Evolutionary conservation across 2,888 invertebrate genomes (phyloP).

Genomic region (Palloptera scutellata): DNA sequence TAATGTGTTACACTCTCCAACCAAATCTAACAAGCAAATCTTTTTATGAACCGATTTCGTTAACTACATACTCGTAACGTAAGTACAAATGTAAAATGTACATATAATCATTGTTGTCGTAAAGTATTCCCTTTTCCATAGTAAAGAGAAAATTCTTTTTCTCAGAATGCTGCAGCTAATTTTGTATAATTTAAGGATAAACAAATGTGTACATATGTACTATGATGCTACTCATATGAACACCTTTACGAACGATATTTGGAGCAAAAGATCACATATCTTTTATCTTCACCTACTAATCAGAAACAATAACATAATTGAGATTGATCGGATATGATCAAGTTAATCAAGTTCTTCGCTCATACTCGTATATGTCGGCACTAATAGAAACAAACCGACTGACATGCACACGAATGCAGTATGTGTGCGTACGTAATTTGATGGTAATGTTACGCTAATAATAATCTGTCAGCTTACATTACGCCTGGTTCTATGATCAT

Average conservation of each 20-base stretch:
- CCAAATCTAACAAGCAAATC: too few species aligned
- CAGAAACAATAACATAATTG: conserved; percentile 2
- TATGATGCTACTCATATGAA: neutral
- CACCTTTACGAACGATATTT: too few species aligned
- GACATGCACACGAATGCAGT: conserved; percentile 13
- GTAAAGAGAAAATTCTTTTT: too few species aligned
- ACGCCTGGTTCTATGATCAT: conserved; percentile 32
- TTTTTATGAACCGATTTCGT: too few species aligned
- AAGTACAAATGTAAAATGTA: too few species aligned
- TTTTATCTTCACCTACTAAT: neutral
- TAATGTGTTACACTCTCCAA: too few species aligned
- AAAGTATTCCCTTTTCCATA: too few species aligned
- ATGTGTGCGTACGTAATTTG: conserved; percentile 52
- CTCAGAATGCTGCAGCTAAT: neutral
- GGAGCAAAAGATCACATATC: too few species aligned
- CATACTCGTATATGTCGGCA: neutral
- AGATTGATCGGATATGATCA: neutral
- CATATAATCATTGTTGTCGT: too few species aligned
- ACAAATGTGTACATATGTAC: neutral
- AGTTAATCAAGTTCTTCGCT: neutral
- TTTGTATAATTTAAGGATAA: conserved; percentile 24
- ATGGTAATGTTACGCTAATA: conserved; percentile 60
- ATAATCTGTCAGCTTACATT: conserved; percentile 58
- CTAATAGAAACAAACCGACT: conserved; percentile 12
- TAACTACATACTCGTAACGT: too few species aligned